Conservation (phyloP, 1,140 invertebrate species). For the Piezodorus guildinii region DNA sequence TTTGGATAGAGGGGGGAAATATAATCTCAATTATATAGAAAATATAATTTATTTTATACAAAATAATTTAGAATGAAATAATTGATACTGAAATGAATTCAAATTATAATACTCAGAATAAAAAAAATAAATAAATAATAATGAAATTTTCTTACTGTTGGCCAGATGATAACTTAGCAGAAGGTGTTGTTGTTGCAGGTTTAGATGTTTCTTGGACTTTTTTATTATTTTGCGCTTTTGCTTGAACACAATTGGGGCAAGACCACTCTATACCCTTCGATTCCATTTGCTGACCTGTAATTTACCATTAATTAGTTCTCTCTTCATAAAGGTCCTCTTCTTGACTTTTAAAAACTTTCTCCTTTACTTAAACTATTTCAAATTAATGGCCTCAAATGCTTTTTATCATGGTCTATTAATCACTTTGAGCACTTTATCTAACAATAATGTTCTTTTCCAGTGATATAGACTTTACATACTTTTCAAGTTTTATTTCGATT, state of each 20-base stretch:
- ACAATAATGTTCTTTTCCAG: too few relatives aligned
- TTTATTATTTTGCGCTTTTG: constrained; percentile 33
- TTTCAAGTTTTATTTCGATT: too few relatives aligned
- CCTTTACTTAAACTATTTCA: background rate
- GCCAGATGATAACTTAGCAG: background rate
- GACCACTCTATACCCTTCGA: constrained; percentile 78
- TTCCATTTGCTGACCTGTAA: constrained; percentile 72
- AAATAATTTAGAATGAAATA: too few relatives aligned
- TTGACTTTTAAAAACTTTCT: background rate
- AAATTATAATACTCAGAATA: too few relatives aligned
- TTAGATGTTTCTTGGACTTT: background rate
- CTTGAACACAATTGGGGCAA: constrained; percentile 72
- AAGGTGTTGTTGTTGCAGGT: constrained; percentile 3
- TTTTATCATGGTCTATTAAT: too few relatives aligned
- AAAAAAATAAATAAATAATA: background rate
- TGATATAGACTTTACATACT: too few relatives aligned
- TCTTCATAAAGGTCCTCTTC: background rate
- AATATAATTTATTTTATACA: too few relatives aligned
- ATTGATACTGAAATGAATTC: too few relatives aligned
- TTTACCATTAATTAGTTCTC: constrained; percentile 5
- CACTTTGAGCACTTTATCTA: too few relatives aligned
- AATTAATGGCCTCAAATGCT: too few relatives aligned
- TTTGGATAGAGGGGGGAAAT: too few relatives aligned
- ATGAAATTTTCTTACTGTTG: constrained; percentile 15
- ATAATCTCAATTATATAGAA: too few relatives aligned